A percentile compares a stretch with the other conserved stretches of the same genome.
Conservation (phyloP, 1,140 invertebrate species). For the Drosophila virilis region DNA sequence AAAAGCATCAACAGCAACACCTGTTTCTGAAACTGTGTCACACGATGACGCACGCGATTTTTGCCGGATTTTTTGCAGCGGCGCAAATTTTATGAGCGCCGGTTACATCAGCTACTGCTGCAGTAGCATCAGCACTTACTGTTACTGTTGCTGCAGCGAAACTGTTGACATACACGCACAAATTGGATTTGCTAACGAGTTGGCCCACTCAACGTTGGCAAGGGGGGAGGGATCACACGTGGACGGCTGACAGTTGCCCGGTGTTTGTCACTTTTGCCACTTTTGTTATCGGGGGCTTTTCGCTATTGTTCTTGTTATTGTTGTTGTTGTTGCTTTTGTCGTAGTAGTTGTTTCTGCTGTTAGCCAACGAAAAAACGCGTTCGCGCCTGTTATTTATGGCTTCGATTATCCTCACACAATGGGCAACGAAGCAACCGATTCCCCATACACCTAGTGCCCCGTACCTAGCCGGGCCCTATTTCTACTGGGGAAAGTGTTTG, state of each 20-base stretch:
- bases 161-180: constrained; percentile 81
- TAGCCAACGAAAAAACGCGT: constrained; percentile 52
- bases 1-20: not conserved
- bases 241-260: constrained; percentile 66
- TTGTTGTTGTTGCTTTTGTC: constrained; percentile 15
- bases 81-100: constrained; percentile 19
- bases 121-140: constrained; percentile 17
- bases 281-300: constrained; percentile 67
- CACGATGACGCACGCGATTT: constrained; percentile 58
- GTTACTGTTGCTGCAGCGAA: constrained; percentile 32
- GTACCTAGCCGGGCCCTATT: not conserved
- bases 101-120: constrained; percentile 6
- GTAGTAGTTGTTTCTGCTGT: constrained; percentile 9
- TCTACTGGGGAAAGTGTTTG: constrained; percentile 65
- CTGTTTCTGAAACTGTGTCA: constrained; percentile 59
- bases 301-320: not conserved
- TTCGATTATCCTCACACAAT: constrained; percentile 82
- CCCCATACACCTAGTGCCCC: not conserved
- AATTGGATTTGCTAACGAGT: constrained; percentile 81
- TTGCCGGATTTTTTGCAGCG: constrained; percentile 26
- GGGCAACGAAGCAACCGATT: constrained; percentile 48
- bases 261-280: constrained; percentile 81
- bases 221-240: not conserved
- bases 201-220: constrained; percentile 26
- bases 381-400: constrained; percentile 82